phyloP scores from a whole-genome alignment of 2,888 invertebrate species.

The Plebejus melissa region DNA sequence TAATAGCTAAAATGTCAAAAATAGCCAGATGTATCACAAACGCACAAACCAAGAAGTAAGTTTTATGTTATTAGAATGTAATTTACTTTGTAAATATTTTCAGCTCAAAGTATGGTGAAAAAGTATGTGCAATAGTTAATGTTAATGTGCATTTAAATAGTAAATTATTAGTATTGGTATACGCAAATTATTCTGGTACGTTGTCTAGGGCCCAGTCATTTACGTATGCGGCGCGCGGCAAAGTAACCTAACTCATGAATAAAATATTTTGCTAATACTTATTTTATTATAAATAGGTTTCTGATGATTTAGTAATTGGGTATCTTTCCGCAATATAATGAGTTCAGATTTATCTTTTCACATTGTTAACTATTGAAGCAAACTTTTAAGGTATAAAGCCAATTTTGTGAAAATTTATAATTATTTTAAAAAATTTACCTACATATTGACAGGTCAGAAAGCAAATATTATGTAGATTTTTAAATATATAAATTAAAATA shows the following conservation, averaged over 20 bases:
- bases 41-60: background rate
- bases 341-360: background rate
- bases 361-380: background rate
- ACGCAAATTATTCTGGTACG: conserved; percentile 24
- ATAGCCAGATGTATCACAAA: too few species aligned
- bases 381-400: background rate
- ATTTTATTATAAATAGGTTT: conserved; percentile 20
- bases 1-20: too few species aligned
- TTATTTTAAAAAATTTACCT: background rate
- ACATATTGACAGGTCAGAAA: background rate
- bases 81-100: background rate
- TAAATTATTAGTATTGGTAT: conserved; percentile 26
- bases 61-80: background rate
- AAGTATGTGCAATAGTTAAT: conserved; percentile 23
- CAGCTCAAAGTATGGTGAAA: background rate
- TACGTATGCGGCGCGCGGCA: conserved; percentile 31
- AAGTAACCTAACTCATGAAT: conserved; percentile 30
- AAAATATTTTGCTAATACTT: conserved; percentile 18
- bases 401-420: background rate
- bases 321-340: conserved; percentile 2
- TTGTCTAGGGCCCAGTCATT: conserved; percentile 30
- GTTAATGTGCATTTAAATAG: conserved; percentile 26
- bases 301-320: conserved; percentile 4
- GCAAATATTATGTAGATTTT: background rate
- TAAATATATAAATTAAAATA: background rate